These are phyloP conservation scores for Dicyrtomina minuta DNA, from an alignment of 2,888 invertebrate species.

Conservation along the genomic window DNA sequence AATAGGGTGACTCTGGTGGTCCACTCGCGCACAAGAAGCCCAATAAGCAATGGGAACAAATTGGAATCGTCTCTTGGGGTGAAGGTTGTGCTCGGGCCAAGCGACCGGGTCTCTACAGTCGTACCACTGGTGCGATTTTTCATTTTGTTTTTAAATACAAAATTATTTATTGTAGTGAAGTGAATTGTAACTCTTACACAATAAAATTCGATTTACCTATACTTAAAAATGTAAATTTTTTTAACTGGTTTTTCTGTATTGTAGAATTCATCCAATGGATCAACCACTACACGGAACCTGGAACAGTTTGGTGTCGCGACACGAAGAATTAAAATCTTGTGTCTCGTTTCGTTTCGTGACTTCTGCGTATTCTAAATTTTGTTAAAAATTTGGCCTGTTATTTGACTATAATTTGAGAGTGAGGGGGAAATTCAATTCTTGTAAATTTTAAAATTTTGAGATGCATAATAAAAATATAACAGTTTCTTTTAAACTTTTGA, in stretches of 20 bases:
- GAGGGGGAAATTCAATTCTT: too few species aligned
- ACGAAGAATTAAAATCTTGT: too few species aligned
- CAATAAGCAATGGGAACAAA: conserved; percentile 1
- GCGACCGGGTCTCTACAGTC: conserved; percentile 1
- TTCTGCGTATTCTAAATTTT: too few species aligned
- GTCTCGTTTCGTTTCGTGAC: too few species aligned
- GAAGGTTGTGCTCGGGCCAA: not conserved
- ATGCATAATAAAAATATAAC: too few species aligned
- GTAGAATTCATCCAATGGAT: conserved; percentile 4
- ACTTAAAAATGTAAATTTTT: not conserved
- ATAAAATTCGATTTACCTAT: not conserved
- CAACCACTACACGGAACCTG: not conserved
- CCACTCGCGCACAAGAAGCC: not conserved
- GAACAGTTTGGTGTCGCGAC: too few species aligned
- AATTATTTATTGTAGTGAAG: not conserved
- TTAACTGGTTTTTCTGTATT: too few species aligned
- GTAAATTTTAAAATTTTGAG: too few species aligned
- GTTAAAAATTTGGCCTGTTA: too few species aligned
- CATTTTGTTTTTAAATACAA: not conserved
- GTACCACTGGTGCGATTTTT: not conserved
- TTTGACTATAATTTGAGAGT: too few species aligned
- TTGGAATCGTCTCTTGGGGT: conserved; percentile 18
- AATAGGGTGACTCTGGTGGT: conserved; percentile 14
- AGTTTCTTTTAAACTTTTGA: too few species aligned
- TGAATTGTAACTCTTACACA: too few species aligned